Evolutionary conservation across 2,797 vertebrate species (phyloP), one percentile per base, ranked within the genome.

Genomic region (Chloroceryle inda): DNA sequence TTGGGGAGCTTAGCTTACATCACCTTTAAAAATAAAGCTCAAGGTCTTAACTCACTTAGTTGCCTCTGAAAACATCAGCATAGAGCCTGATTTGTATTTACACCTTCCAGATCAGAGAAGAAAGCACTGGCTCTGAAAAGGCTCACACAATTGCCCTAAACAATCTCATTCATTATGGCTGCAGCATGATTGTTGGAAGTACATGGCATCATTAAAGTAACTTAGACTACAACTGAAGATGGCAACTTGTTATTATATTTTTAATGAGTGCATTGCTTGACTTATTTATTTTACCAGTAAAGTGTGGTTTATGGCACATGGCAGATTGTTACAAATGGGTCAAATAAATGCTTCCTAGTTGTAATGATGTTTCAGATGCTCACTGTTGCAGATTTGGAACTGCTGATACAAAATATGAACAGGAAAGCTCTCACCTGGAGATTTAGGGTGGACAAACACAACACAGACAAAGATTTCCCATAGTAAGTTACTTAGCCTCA

Each of bases 301-400:
- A 91, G 73, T 2, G 21, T 93, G 94, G 91, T 97, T 97, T 97
- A 97, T 97, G 90, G 95, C 92, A 98, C 56, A 58, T 94, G 94
- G 87, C 96, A 97, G 96, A 97, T 97, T 97, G 96, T 97, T 98
- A 97, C 97, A 98, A 97, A 98, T 96, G 84, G 95, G 89, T 92
- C 88, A 96, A 97, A 96, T 94, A 96, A 97, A 96, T 58, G 63
- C 81, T 95, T 98, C 94, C 90, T 73, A 94, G 94, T 91, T 89
- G 76, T 96, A 97, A 97, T 91, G 88, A 96, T 81, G 73, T 61
- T 81, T 92, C 85, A 86, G 76, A 58, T 66, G 76, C 89, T 94
- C 92, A 75, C 73, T 85, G 33, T 23, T 88, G 85, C 79, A 78
- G 31, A 93, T 95, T 84, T 75, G 45, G 58, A 95, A 90, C 29